Percentiles rank a stretch among this genome's conserved stretches.
Evolutionary conservation across 2,888 invertebrate species (phyloP).

Genomic region (Chrysolina oricalcia): DNA sequence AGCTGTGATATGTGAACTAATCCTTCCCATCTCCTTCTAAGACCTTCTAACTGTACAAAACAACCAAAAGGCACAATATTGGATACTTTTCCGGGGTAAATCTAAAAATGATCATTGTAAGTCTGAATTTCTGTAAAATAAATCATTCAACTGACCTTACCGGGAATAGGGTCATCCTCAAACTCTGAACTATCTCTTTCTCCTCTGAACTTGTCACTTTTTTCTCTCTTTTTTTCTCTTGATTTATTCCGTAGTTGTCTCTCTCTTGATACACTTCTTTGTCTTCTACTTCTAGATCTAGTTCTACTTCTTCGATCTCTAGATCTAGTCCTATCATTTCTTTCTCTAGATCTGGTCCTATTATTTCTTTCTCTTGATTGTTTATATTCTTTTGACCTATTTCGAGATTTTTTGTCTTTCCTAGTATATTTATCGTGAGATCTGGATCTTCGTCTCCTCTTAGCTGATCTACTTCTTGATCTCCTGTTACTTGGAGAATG

Average conservation of each 20-base stretch:
- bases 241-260: constrained; percentile 54
- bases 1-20: constrained; percentile 97
- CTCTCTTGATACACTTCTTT: constrained; percentile 53
- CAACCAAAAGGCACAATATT: constrained; percentile 99
- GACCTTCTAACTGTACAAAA: constrained; percentile 95
- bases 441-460: constrained; percentile 60
- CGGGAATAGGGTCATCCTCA: constrained; percentile 84
- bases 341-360: constrained; percentile 59
- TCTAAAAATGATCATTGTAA: constrained; percentile 71
- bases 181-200: constrained; percentile 73
- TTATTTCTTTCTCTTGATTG: constrained; percentile 55
- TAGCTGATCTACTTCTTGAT: constrained; percentile 55
- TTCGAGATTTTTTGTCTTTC: constrained; percentile 47
- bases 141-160: constrained; percentile 73
- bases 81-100: constrained; percentile 94
- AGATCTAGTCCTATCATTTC: constrained; percentile 62
- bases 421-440: constrained; percentile 47
- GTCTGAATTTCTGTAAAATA: constrained; percentile 30
- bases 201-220: constrained; percentile 56
- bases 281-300: constrained; percentile 54
- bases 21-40: constrained; percentile 93
- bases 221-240: constrained; percentile 52
- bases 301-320: constrained; percentile 61
- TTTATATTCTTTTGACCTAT: constrained; percentile 55
- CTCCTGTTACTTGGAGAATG: constrained; percentile 48